A percentile compares a stretch with the other conserved stretches of the same genome.
phyloP scores from a whole-genome alignment of 2,113 vertebrate species.

The Chrysemys picta region DNA sequence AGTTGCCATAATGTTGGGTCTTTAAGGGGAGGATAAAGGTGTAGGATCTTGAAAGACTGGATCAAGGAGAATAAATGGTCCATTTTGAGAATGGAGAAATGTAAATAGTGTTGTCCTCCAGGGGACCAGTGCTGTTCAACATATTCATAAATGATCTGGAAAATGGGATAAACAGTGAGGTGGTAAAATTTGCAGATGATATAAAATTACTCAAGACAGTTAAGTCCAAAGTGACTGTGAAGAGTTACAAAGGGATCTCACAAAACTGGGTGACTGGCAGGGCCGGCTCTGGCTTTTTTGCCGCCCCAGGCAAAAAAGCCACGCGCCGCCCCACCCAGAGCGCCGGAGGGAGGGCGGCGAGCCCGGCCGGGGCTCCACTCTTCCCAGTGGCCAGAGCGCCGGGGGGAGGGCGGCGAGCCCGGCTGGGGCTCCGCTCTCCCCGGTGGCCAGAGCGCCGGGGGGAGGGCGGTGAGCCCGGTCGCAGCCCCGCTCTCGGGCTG shows the following conservation, averaged over 20 bases:
- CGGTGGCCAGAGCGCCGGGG: too few relatives aligned
- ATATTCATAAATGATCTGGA: neutral
- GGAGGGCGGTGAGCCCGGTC: too few relatives aligned
- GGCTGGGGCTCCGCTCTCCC: too few relatives aligned
- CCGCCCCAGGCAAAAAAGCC: too few relatives aligned
- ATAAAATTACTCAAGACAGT: neutral
- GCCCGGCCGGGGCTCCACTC: too few relatives aligned
- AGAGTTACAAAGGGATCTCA: neutral
- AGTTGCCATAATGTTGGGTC: neutral
- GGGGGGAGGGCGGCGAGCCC: too few relatives aligned
- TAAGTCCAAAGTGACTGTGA: neutral
- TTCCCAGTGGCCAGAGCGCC: too few relatives aligned
- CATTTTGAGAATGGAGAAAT: neutral
- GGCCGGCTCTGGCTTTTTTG: too few relatives aligned
- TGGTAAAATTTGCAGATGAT: neutral
- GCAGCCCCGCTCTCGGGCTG: too few relatives aligned
- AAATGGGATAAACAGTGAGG: neutral
- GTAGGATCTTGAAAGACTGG: neutral
- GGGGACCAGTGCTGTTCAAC: neutral
- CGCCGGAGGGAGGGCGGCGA: too few relatives aligned
- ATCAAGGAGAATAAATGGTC: neutral
- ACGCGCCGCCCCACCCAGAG: too few relatives aligned
- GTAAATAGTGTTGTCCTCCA: neutral
- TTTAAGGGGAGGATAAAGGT: neutral
- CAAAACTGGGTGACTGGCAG: neutral